Conservation (phyloP, 2,113 vertebrate genomes). For the Pelecanoides urinatrix region DNA sequence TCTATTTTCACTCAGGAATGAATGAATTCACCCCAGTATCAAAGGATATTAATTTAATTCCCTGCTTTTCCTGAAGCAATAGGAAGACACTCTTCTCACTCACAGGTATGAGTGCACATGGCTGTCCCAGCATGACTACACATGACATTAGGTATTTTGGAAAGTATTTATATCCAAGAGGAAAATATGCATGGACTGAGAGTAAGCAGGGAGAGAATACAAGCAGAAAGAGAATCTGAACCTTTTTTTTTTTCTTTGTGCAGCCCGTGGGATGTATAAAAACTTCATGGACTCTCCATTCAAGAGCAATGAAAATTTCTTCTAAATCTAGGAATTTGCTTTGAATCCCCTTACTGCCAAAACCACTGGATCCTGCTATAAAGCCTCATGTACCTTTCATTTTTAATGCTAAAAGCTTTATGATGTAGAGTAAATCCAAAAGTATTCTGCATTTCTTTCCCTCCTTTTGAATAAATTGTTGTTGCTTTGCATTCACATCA, state of each 20-base stretch:
- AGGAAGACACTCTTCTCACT: background rate
- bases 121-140: background rate
- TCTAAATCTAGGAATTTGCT: background rate
- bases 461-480: conserved; percentile 21
- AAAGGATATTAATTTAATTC: background rate
- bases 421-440: background rate
- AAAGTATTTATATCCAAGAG: background rate
- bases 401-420: background rate
- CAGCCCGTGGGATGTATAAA: background rate
- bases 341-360: background rate
- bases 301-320: background rate
- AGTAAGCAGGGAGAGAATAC: background rate
- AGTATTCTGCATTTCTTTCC: background rate
- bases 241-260: background rate
- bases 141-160: background rate
- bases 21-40: background rate
- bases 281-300: background rate
- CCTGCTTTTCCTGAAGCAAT: background rate
- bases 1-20: background rate
- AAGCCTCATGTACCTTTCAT: background rate
- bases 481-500: background rate
- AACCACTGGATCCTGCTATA: background rate
- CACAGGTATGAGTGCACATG: background rate
- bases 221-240: background rate
- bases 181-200: background rate